Evolutionary conservation across 1,140 invertebrate genomes (phyloP), one percentile per base, ranked within the genome.

Genomic region (Drosophila parvula): DNA sequence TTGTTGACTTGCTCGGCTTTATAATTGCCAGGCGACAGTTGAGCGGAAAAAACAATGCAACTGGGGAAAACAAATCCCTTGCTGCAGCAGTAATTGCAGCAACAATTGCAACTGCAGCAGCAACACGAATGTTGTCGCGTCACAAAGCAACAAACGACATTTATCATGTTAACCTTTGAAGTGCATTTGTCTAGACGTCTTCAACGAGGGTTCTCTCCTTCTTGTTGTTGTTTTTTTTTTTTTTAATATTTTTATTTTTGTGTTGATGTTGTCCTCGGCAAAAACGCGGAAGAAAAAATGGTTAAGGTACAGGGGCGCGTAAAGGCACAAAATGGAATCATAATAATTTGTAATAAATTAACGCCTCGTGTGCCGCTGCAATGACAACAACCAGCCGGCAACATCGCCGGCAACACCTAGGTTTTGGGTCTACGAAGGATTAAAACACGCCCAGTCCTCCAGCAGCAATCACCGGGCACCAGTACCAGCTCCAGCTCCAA

Each of bases 261-360:
- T 65, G 63, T 43, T 58, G 63, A 45, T 78, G 64, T 65, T 67
- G 60, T 65, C 63, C 58, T 50, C 30, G 4, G 18, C 47, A 51
- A 61, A 51, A 68, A 78, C 36, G 53, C 74, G 64, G 64, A 56
- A 78, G 50, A 59, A 75, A 75, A 58, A 77, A 67, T 22, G 34
- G 14, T 30, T 38, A 38, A 40, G 45, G 28, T 0, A 56, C 40
- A 40, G 22, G 51, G 47, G 47, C 57, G 30, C 65, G 22, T 32
- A 47, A 22, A 41, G 65, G 53, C 57, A 63, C 75, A 79, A 83
- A 81, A 83, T 78, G 74, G 70, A 89, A 84, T 89, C 84, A 89
- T 89, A 89, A 89, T 89, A 89, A 89, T 89, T 89, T 89, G 84
- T 89, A 89, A 89, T 89, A 89, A 89, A 89, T 89, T 89, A 89